A percentile compares a stretch with the other conserved stretches of the same genome.
Evolutionary conservation across 2,888 invertebrate species (phyloP).

Genomic region (Hylaea fasciaria): DNA sequence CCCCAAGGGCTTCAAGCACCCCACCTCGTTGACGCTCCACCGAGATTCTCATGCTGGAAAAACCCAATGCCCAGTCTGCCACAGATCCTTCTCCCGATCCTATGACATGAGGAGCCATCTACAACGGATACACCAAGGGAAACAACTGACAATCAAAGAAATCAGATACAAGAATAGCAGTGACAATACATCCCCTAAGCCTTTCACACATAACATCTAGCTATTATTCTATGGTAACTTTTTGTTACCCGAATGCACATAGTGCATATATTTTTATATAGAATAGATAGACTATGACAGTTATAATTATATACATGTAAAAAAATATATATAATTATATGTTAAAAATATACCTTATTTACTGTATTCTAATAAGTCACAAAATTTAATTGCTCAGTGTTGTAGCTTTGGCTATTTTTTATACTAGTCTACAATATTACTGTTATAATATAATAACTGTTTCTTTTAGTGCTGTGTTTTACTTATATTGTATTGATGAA

Average conservation of each 20-base stretch:
- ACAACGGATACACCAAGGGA: conserved; percentile 85
- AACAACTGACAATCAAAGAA: conserved; percentile 80
- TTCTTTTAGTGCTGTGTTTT: conserved; percentile 57
- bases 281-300: conserved; percentile 16
- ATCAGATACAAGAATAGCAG: conserved; percentile 77
- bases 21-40: conserved; percentile 86
- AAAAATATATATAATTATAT: conserved; percentile 31
- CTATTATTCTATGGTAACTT: conserved; percentile 48
- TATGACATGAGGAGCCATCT: conserved; percentile 87
- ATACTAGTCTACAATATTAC: conserved; percentile 79
- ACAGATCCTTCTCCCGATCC: conserved; percentile 85
- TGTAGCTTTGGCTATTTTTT: conserved; percentile 81
- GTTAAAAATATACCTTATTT: conserved; percentile 48
- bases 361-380: conserved; percentile 58
- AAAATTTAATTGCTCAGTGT: conserved; percentile 80
- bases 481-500: conserved; percentile 22
- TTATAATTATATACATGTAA: no score
- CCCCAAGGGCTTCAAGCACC: conserved; percentile 87
- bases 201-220: conserved; percentile 76
- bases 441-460: conserved; percentile 73
- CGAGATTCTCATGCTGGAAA: conserved; percentile 87
- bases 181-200: conserved; percentile 72
- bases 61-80: conserved; percentile 86
- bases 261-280: conserved; percentile 56
- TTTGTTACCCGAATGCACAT: conserved; percentile 53